Conservation (phyloP, 2,888 invertebrate genomes). For the Pteria penguin region DNA sequence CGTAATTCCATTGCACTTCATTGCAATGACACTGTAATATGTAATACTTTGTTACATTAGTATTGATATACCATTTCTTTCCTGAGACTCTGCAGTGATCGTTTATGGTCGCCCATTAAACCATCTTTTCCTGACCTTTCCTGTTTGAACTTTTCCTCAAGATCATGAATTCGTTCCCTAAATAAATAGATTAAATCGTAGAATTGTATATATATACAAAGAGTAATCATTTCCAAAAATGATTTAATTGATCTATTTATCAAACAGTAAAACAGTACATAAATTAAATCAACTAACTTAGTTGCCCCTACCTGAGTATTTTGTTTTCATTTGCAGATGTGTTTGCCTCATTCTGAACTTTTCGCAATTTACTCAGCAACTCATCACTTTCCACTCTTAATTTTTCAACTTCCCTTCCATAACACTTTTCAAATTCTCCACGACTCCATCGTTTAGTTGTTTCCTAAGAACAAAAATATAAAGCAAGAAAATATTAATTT, state of each 20-base stretch:
- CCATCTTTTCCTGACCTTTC: conserved; percentile 57
- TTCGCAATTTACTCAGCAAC: neutral
- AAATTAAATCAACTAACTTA: neutral
- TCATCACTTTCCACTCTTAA: neutral
- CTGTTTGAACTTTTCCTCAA: conserved; percentile 55
- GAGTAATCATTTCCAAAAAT: neutral
- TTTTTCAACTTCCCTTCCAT: neutral
- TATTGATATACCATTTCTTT: conserved; percentile 69
- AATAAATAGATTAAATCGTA: conserved; percentile 8
- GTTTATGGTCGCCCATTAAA: conserved; percentile 67
- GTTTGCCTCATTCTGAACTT: neutral
- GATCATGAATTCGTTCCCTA: conserved; percentile 65
- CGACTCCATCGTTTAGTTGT: neutral
- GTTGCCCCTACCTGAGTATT: neutral
- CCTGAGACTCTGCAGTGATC: conserved; percentile 63
- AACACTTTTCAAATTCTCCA: neutral
- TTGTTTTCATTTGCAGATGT: neutral
- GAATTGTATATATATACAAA: too few species aligned
- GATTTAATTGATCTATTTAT: neutral
- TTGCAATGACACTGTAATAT: neutral
- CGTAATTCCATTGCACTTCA: too few species aligned
- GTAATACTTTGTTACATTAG: neutral
- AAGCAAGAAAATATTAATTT: too few species aligned
- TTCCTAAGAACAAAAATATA: neutral
- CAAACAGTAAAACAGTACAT: neutral